Base-by-base conservation (phyloP, 2,113 vertebrate genomes). In the Dryoscopus gambensis region DNA sequence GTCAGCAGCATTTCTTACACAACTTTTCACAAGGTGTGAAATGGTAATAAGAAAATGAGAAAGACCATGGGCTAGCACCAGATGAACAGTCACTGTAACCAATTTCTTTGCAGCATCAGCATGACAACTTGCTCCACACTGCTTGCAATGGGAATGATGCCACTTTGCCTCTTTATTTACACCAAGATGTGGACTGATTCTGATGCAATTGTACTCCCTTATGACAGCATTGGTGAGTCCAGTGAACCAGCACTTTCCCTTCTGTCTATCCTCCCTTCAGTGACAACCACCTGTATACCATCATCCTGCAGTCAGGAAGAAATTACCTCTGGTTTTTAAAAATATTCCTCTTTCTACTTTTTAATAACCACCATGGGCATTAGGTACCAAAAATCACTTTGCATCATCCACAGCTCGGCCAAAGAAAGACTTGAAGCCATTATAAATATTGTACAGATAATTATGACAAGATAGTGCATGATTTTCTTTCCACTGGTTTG, bases 121-220 rank as follows among this genome's bases (percentile, higher is more conserved):
- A 99, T 99, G 99, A 99, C 99, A 30, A 98, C 98, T 21, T 99
- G 99, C 50, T 99, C 99, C 68, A 99, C 99, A 0, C 90, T 99
- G 68, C 59, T 99, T 89, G 99, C 99, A 37, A 94, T 99, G 97
- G 99, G 99, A 35, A 99, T 99, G 99, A 99, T 99, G 99, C 99
- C 99, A 2, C 98, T 99, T 67, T 99, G 99, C 92, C 98, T 99
- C 57, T 95, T 98, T 67, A 60, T 99, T 92, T 99, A 99, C 90
- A 99, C 99, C 78, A 97, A 98, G 53, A 79, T 92, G 77, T 99
- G 99, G 99, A 98, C 98, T 3, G 98, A 98, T 52, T 7, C 97
- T 5, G 60, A 95, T 13, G 75, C 93, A 42, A 98, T 99, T 88
- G 65, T 98, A 56, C 99, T 99, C 86, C 99, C 99, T 27, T 99